Evolutionary conservation across 2,113 vertebrate species (phyloP).

Genomic region (Lagopus muta): DNA sequence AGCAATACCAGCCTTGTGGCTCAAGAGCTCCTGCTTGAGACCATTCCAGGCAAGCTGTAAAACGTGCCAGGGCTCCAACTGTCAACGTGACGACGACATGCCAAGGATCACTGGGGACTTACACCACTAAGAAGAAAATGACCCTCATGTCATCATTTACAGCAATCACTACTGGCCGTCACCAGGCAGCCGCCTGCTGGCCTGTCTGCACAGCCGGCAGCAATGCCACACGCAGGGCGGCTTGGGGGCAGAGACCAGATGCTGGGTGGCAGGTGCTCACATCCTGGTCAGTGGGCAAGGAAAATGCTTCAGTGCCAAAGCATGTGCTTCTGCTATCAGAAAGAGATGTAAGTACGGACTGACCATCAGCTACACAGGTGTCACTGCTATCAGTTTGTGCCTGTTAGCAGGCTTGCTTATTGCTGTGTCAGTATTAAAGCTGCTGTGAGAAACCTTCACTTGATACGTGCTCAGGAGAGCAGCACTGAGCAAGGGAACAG

Average conservation of each 20-base stretch:
- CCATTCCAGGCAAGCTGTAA: background rate
- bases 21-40: accelerated
- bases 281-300: background rate
- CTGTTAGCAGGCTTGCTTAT: background rate
- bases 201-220: background rate
- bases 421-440: background rate
- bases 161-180: background rate
- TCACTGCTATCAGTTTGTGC: background rate
- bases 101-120: background rate
- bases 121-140: background rate
- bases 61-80: background rate
- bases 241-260: background rate
- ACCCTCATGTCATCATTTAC: background rate
- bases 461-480: background rate
- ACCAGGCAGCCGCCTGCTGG: background rate
- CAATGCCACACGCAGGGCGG: background rate
- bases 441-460: background rate
- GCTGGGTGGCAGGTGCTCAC: background rate
- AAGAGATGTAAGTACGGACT: background rate
- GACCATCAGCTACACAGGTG: accelerated
- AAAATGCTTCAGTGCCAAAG: background rate
- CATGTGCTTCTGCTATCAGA: background rate
- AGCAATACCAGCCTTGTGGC: accelerated
- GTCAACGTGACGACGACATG: background rate
- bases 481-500: background rate